Percentiles rank a stretch among this genome's conserved stretches.
Evolutionary conservation across 2,888 invertebrate genomes (phyloP).

Genomic region (Synergus itoensis): DNA sequence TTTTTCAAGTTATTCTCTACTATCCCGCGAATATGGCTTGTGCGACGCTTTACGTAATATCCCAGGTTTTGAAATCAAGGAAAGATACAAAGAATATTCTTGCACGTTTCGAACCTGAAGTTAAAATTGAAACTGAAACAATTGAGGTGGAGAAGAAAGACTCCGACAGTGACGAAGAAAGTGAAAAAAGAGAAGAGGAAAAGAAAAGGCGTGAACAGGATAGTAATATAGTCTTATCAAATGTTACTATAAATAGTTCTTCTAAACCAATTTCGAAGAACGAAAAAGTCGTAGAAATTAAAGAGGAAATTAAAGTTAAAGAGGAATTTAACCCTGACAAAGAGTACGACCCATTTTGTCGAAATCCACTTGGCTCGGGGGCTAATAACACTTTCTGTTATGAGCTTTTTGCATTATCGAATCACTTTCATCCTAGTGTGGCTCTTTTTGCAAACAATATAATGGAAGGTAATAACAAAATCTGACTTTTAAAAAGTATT

Average conservation of each 20-base stretch:
- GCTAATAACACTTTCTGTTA: slow-evolving; percentile 85
- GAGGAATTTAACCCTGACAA: slow-evolving; percentile 68
- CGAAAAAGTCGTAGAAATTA: slow-evolving; percentile 44
- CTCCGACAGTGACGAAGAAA: neutral
- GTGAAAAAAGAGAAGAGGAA: slow-evolving; percentile 38
- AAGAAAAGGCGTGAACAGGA: neutral
- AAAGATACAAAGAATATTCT: slow-evolving; percentile 62
- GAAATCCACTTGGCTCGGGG: slow-evolving; percentile 93
- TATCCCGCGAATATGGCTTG: slow-evolving; percentile 89
- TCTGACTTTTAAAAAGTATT: slow-evolving; percentile 27
- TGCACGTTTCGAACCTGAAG: slow-evolving; percentile 43
- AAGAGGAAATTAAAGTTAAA: slow-evolving; percentile 57
- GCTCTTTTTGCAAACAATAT: slow-evolving; percentile 91
- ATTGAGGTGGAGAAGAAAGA: slow-evolving; percentile 23
- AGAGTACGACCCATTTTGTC: slow-evolving; percentile 84
- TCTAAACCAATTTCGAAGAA: slow-evolving; percentile 32
- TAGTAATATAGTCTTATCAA: slow-evolving; percentile 48
- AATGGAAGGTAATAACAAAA: slow-evolving; percentile 80
- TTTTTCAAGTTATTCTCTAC: slow-evolving; percentile 86
- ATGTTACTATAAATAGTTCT: slow-evolving; percentile 37
- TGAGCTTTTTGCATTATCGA: slow-evolving; percentile 86
- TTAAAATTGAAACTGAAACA: slow-evolving; percentile 52
- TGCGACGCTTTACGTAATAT: slow-evolving; percentile 89
- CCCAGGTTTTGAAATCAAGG: slow-evolving; percentile 79
- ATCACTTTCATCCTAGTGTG: slow-evolving; percentile 96